These are phyloP conservation scores for Lasioglossum baleicum DNA, from an alignment of 1,140 invertebrate species.

Conservation along the genomic window DNA sequence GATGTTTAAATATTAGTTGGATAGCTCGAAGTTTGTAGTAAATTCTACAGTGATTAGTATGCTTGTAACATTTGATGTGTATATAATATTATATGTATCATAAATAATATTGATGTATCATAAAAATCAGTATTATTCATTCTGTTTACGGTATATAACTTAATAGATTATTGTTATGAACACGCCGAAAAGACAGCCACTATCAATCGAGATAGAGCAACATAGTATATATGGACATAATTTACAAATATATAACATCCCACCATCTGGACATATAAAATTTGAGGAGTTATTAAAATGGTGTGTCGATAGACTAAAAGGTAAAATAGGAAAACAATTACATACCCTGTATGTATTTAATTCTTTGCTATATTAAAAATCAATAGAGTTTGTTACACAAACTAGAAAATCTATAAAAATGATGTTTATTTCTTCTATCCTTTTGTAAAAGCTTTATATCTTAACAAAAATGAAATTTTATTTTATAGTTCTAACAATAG, in stretches of 20 bases:
- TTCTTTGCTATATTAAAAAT: too few species aligned
- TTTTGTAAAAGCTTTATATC: background rate
- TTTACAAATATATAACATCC: constrained; percentile 16
- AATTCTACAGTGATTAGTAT: too few species aligned
- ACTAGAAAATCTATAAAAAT: background rate
- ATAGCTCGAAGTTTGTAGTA: too few species aligned
- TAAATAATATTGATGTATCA: too few species aligned
- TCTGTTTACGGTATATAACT: too few species aligned
- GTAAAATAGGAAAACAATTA: background rate
- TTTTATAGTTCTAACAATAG: constrained; percentile 39
- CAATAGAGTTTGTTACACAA: background rate
- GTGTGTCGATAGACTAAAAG: constrained; percentile 10
- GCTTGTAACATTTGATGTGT: too few species aligned
- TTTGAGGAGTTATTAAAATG: constrained; percentile 6
- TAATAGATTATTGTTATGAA: too few species aligned
- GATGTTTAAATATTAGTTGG: too few species aligned
- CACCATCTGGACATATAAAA: constrained; percentile 3
- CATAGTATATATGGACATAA: background rate
- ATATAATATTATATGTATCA: too few species aligned
- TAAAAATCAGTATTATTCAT: too few species aligned
- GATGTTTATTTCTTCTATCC: background rate
- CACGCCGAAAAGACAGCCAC: too few species aligned
- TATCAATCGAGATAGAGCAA: background rate
- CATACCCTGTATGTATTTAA: background rate
- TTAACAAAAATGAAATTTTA: background rate